A percentile compares a stretch with the other conserved stretches of the same genome.
These are phyloP conservation scores for Amphimedon queenslandica DNA, from an alignment of 37 sponge, comb jelly and placozoan genomes.

Conservation along the genomic window DNA sequence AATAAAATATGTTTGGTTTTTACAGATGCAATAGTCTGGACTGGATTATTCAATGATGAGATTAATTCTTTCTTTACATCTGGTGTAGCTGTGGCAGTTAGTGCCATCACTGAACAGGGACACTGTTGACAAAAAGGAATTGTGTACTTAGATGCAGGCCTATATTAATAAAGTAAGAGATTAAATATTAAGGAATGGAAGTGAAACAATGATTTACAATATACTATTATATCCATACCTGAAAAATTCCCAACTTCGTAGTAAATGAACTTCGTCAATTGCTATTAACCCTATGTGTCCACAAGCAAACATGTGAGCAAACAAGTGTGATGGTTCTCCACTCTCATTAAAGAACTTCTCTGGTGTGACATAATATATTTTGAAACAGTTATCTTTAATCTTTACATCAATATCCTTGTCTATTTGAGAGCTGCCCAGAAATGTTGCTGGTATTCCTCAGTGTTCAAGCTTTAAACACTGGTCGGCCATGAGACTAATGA, in stretches of 20 bases:
- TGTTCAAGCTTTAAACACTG: neutral
- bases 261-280: slow-evolving; percentile 45
- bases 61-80: no score
- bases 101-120: no score
- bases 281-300: slow-evolving; percentile 22
- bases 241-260: slow-evolving; percentile 21
- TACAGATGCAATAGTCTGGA: slow-evolving; percentile 34
- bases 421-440: no score
- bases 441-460: neutral
- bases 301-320: neutral
- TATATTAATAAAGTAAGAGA: no score
- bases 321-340: no score
- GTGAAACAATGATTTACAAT: no score
- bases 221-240: no score
- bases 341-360: neutral
- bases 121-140: neutral
- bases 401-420: no score
- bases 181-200: no score
- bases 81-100: no score
- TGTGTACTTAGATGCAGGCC: neutral
- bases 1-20: slow-evolving; percentile 2
- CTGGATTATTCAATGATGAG: neutral
- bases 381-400: neutral
- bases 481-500: neutral
- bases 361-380: neutral